These are phyloP conservation scores for Serripes groenlandicus DNA, from an alignment of 2,888 invertebrate species.

Conservation along the genomic window DNA sequence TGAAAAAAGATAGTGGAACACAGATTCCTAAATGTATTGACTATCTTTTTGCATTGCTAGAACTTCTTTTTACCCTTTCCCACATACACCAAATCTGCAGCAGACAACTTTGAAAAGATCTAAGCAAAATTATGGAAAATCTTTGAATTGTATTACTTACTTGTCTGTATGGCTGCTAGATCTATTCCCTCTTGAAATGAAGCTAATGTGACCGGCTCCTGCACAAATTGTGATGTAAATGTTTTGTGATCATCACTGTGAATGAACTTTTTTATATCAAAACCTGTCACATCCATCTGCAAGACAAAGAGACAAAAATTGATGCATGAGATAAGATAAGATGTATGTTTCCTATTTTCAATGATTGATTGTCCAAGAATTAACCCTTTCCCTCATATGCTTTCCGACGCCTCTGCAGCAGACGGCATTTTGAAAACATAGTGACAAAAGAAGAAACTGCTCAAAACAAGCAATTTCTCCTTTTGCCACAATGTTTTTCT, in stretches of 20 bases:
- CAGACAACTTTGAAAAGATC: no score
- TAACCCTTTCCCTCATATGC: background rate
- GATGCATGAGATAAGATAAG: background rate
- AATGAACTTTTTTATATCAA: conserved; percentile 62
- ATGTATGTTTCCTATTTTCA: no score
- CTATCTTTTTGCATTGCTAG: no score
- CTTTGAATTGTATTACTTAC: no score
- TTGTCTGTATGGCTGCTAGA: background rate
- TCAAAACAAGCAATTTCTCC: background rate
- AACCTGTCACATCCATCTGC: conserved; percentile 72
- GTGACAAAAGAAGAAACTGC: background rate
- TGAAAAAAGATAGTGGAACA: no score
- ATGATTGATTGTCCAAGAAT: background rate
- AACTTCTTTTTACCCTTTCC: no score
- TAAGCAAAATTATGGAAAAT: no score
- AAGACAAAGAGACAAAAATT: conserved; percentile 11
- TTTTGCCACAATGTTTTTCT: background rate
- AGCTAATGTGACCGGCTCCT: background rate
- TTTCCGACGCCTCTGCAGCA: background rate
- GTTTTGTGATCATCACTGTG: conserved; percentile 67
- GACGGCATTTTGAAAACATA: background rate
- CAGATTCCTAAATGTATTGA: no score
- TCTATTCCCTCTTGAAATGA: background rate
- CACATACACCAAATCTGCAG: no score
- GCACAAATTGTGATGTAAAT: conserved; percentile 63